Conservation (phyloP, 2,797 vertebrate genomes). For the Setipinna tenuifilis region DNA sequence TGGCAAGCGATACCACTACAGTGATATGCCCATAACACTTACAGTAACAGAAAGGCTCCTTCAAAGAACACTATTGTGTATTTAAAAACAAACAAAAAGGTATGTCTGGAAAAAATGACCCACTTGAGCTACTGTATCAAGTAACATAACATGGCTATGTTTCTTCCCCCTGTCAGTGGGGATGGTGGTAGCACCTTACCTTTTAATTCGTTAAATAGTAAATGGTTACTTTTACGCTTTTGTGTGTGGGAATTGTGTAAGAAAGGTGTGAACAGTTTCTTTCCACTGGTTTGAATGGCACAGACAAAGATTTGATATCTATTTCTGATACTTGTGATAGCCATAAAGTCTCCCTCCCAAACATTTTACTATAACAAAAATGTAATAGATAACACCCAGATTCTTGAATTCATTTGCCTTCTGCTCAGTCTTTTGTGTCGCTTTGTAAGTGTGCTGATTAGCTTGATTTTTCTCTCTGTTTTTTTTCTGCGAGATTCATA, state of each 20-base stretch:
- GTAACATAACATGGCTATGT: too few relatives aligned
- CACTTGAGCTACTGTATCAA: neutral
- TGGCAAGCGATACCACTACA: neutral
- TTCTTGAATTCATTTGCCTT: constrained; percentile 29
- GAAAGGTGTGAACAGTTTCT: neutral
- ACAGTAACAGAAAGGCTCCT: neutral
- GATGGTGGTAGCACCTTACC: too few relatives aligned
- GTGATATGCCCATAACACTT: neutral
- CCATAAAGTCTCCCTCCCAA: constrained; percentile 64
- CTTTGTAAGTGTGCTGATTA: constrained; percentile 24
- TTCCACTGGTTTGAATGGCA: neutral
- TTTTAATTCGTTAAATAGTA: too few relatives aligned
- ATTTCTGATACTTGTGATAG: constrained; percentile 42
- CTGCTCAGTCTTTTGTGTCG: constrained; percentile 37
- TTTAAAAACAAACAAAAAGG: neutral
- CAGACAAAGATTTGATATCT: constrained; percentile 60
- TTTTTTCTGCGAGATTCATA: neutral
- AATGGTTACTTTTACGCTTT: too few relatives aligned
- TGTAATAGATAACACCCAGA: neutral
- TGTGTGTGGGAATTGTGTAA: too few relatives aligned
- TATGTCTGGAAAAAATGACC: neutral
- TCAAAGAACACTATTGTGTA: neutral
- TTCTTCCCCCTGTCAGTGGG: too few relatives aligned
- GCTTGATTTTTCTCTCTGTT: neutral
- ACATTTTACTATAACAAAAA: constrained; percentile 45